These are phyloP conservation scores for Sinelater perroti DNA, from an alignment of 2,888 invertebrate genomes.

Conservation along the genomic window DNA sequence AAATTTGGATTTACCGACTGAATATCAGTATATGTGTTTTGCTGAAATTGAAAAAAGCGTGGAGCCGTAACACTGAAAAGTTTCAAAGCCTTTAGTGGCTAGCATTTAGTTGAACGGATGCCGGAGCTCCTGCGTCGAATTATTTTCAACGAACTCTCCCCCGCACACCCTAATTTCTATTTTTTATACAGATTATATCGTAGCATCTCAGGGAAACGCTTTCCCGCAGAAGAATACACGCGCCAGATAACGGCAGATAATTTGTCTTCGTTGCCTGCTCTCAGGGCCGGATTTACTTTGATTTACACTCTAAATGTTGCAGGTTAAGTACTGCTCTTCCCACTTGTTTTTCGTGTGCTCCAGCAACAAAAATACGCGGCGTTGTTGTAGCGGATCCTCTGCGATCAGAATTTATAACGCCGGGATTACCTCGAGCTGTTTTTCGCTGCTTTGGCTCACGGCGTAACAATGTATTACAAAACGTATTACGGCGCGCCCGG, in stretches of 20 bases:
- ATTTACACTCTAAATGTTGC: conserved; percentile 45
- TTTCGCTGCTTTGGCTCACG: not conserved
- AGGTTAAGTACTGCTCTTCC: conserved; percentile 32
- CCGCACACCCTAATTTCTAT: conserved; percentile 18
- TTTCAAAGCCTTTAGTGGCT: no score
- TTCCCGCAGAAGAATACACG: conserved; percentile 43
- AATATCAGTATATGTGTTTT: no score
- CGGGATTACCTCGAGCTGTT: conserved; percentile 1
- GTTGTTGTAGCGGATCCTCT: conserved; percentile 4
- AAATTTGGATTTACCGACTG: no score
- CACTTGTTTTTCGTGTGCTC: conserved; percentile 21
- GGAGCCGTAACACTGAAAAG: no score
- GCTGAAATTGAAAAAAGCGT: no score
- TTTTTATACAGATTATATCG: conserved; percentile 25
- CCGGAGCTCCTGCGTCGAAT: no score
- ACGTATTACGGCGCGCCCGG: no score
- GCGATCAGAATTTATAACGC: conserved; percentile 9
- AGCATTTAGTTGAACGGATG: no score
- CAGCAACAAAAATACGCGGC: conserved; percentile 25
- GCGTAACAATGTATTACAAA: not conserved
- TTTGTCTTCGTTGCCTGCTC: conserved; percentile 51
- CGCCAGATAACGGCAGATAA: conserved; percentile 47
- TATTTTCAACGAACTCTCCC: no score
- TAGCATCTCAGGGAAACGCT: conserved; percentile 19
- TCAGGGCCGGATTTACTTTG: conserved; percentile 49